Evolutionary conservation across 2,113 vertebrate species (phyloP).

Genomic region (Mesembrinibis cayennensis): DNA sequence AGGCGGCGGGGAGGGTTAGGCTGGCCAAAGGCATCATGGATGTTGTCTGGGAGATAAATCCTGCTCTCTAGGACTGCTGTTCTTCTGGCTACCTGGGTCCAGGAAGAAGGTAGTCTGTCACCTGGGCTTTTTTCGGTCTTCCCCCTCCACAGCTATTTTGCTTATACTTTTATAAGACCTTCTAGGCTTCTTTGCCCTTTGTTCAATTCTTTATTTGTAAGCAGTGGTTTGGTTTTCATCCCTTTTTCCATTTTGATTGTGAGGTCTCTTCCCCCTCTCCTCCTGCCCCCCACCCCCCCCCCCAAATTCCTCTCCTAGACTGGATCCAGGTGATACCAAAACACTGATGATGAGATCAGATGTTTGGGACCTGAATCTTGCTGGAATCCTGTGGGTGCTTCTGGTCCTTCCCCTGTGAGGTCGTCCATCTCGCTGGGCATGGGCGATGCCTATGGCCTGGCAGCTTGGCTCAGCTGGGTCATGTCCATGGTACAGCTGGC

Average conservation of each 20-base stretch:
- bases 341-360: neutral
- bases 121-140: neutral
- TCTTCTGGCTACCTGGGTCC: neutral
- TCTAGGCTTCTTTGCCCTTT: neutral
- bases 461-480: accelerated
- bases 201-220: neutral
- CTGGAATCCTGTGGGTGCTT: neutral
- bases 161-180: neutral
- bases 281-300: no score
- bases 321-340: neutral
- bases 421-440: accelerated
- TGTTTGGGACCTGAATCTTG: neutral
- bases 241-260: neutral
- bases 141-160: neutral
- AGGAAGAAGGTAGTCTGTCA: neutral
- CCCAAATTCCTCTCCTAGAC: neutral
- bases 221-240: neutral
- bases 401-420: neutral
- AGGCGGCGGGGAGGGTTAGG: neutral
- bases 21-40: neutral
- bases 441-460: neutral
- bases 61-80: neutral
- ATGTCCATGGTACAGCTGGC: neutral
- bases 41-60: neutral
- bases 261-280: neutral